A percentile compares a stretch with the other conserved stretches of the same genome.
Evolutionary conservation across 2,113 vertebrate genomes (phyloP).

Genomic region (Gambusia affinis): DNA sequence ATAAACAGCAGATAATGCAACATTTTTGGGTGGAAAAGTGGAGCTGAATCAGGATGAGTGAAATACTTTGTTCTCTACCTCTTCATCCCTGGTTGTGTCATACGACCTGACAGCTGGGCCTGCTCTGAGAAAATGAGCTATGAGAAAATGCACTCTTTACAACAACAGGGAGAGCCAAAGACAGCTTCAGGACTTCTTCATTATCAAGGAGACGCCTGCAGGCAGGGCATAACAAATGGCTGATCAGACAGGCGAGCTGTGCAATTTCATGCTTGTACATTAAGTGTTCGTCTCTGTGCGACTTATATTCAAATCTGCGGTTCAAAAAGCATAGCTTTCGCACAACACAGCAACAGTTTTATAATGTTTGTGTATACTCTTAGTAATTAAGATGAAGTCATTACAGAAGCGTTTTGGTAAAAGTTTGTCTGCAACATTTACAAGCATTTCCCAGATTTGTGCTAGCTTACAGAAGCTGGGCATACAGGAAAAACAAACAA

Average conservation of each 20-base stretch:
- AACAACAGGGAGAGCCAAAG: conserved; percentile 68
- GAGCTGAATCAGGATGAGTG: conserved; percentile 14
- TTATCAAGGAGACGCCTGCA: conserved; percentile 56
- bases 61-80: conserved; percentile 13
- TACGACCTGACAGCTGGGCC: conserved; percentile 83
- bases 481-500: conserved; percentile 19
- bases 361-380: not conserved
- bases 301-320: conserved; percentile 44
- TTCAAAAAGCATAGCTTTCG: not conserved
- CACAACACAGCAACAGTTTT: not conserved
- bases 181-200: conserved; percentile 67
- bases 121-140: conserved; percentile 70
- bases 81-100: conserved; percentile 58
- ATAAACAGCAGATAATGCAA: conserved; percentile 27
- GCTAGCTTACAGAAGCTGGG: conserved; percentile 10
- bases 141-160: conserved; percentile 68
- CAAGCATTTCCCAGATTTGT: conserved; percentile 25
- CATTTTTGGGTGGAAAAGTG: conserved; percentile 1
- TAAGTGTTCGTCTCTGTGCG: conserved; percentile 29
- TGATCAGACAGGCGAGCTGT: conserved; percentile 51
- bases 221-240: conserved; percentile 55
- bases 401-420: not conserved
- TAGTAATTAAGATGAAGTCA: not conserved
- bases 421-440: conserved; percentile 1
- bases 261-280: conserved; percentile 69